These are phyloP conservation scores for Euzetes globulus DNA, from an alignment of 2,888 invertebrate species.

Conservation along the genomic window DNA sequence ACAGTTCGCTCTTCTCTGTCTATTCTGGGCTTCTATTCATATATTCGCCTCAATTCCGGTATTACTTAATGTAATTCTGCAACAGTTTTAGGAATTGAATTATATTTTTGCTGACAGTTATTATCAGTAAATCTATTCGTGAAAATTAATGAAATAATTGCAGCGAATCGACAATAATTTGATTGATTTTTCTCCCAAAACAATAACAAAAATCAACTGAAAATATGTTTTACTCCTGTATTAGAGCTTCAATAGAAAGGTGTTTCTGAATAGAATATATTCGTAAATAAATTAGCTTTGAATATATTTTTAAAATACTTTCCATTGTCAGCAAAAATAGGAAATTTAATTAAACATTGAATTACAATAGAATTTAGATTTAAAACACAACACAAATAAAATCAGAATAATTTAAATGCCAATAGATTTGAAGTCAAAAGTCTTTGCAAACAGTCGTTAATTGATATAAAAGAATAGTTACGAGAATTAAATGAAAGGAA, in stretches of 20 bases:
- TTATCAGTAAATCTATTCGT: neutral
- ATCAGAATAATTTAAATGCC: neutral
- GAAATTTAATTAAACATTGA: neutral
- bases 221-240: too few relatives aligned
- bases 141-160: neutral
- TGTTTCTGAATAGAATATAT: too few relatives aligned
- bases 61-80: conserved; percentile 1
- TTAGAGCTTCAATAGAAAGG: too few relatives aligned
- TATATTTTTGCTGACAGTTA: neutral
- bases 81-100: neutral
- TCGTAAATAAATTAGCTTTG: too few relatives aligned
- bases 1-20: neutral
- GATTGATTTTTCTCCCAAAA: neutral
- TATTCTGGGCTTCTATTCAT: neutral
- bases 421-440: neutral
- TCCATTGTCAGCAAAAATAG: too few relatives aligned
- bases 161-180: neutral
- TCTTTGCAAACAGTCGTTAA: neutral
- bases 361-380: neutral
- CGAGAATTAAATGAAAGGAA: neutral
- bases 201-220: too few relatives aligned
- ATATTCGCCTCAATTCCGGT: neutral
- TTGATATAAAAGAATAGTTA: neutral
- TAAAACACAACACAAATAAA: neutral
- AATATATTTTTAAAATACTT: too few relatives aligned